A percentile compares a stretch with the other conserved stretches of the same genome.
These are phyloP conservation scores for Mormyrops boulengeri DNA, from an alignment of 2,797 vertebrate genomes.

Conservation along the genomic window DNA sequence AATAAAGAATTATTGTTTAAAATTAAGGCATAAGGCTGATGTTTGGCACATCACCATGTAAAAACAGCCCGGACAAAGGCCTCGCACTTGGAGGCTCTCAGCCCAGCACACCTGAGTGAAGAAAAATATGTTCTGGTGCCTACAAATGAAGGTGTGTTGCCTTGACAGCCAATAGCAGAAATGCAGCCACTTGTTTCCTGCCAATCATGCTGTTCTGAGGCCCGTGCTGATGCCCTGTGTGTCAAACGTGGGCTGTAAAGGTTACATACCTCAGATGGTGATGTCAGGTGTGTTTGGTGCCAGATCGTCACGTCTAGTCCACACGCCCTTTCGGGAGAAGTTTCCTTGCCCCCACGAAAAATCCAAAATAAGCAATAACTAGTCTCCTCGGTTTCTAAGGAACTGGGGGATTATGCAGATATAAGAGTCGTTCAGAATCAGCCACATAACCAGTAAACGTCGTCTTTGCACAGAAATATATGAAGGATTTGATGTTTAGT, in stretches of 20 bases:
- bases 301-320: not conserved
- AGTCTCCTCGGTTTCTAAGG: not conserved
- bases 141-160: conserved; percentile 27
- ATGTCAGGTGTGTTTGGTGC: conserved; percentile 4
- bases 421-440: not conserved
- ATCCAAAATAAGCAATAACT: not conserved
- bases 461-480: not conserved
- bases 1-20: not conserved
- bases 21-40: not conserved
- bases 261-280: conserved; percentile 34
- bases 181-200: conserved; percentile 48
- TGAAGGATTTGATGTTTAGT: not conserved
- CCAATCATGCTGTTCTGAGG: conserved; percentile 42
- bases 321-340: not conserved
- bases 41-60: not conserved
- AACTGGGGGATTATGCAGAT: not conserved
- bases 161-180: conserved; percentile 35
- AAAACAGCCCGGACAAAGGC: not conserved
- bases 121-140: conserved; percentile 27
- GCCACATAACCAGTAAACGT: not conserved
- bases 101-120: conserved; percentile 24
- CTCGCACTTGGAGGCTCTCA: not conserved
- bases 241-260: conserved; percentile 31
- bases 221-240: conserved; percentile 31
- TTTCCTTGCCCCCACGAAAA: not conserved